These are phyloP conservation scores for Hyla sarda DNA, from an alignment of 2,113 vertebrate species.

Conservation along the genomic window DNA sequence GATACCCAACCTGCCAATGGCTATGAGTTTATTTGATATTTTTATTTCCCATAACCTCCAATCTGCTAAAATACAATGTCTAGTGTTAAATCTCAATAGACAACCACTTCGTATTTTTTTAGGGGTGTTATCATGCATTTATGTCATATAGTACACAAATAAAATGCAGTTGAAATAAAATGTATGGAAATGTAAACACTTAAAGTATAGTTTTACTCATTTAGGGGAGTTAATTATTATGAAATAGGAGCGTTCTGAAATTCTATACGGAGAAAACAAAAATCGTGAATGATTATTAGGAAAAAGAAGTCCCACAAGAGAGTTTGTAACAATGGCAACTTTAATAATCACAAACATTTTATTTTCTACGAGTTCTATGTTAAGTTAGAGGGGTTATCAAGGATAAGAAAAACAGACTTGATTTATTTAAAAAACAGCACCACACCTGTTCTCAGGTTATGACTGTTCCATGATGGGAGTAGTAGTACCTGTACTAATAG, in stretches of 20 bases:
- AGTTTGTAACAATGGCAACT: not conserved
- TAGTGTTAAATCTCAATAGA: conserved; percentile 7
- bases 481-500: no score
- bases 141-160: not conserved
- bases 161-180: not conserved
- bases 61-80: conserved; percentile 17
- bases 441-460: no score
- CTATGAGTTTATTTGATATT: conserved; percentile 23
- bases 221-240: not conserved
- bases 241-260: not conserved
- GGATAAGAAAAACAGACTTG: no score
- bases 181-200: not conserved
- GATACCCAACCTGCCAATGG: not conserved
- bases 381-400: no score
- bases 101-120: not conserved
- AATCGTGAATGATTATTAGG: not conserved
- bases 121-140: not conserved
- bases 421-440: no score
- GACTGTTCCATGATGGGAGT: no score
- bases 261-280: not conserved
- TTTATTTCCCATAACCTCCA: not conserved
- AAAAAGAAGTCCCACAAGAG: no score
- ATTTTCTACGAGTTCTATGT: no score
- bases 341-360: not conserved
- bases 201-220: not conserved